Percentiles rank a stretch among this genome's conserved stretches.
Conservation (phyloP, 1,140 invertebrate species). For the Triops cancriformis region DNA sequence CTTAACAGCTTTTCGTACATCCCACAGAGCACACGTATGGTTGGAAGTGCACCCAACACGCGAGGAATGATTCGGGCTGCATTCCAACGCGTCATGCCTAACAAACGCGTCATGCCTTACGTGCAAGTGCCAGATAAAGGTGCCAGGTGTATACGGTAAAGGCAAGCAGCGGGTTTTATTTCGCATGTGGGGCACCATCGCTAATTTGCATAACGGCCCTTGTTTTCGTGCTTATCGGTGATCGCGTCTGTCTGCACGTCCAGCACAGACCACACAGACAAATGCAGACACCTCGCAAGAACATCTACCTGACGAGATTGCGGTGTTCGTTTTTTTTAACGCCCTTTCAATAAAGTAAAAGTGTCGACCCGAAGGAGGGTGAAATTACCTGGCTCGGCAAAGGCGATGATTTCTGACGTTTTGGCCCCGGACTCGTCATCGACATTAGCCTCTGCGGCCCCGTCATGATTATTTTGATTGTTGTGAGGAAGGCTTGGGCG, state of each 20-base stretch:
- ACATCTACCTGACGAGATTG: neutral
- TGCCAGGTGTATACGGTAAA: neutral
- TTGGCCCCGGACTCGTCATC: conserved; percentile 63
- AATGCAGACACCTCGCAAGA: neutral
- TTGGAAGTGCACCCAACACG: neutral
- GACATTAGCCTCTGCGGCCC: conserved; percentile 42
- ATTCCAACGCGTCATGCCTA: neutral
- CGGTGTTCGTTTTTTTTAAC: conserved; percentile 11
- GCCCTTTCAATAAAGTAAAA: neutral
- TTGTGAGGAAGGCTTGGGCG: conserved; percentile 1
- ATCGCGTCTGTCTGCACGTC: conserved; percentile 14
- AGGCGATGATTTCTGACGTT: conserved; percentile 71
- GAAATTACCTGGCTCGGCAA: conserved; percentile 63
- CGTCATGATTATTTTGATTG: neutral
- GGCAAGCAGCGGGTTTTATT: neutral
- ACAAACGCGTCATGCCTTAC: neutral
- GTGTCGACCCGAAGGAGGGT: neutral
- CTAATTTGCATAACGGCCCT: conserved; percentile 17
- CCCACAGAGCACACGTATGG: neutral
- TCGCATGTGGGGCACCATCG: conserved; percentile 9
- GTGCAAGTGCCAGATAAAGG: neutral
- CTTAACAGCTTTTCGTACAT: too few species aligned
- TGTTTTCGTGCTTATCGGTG: conserved; percentile 8
- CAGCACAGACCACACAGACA: neutral
- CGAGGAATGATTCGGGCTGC: neutral